These are phyloP conservation scores for Diabrotica virgifera DNA, from an alignment of 1,140 invertebrate species.

Conservation along the genomic window DNA sequence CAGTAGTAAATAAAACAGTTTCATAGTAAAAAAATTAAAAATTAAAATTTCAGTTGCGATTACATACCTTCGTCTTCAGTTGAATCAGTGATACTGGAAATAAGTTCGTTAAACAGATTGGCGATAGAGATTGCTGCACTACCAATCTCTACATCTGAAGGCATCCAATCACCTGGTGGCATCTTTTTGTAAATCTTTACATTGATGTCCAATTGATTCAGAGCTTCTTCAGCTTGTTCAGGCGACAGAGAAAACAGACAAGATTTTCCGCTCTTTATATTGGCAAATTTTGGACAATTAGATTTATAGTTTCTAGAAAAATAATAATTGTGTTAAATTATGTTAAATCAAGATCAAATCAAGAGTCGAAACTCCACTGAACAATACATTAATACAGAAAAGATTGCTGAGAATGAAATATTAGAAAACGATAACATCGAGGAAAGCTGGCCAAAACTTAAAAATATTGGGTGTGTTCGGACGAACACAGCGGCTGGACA, in stretches of 20 bases:
- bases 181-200: conserved; percentile 48
- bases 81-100: conserved; percentile 29
- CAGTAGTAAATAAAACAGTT: no score
- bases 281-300: conserved; percentile 17
- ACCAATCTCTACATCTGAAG: conserved; percentile 43
- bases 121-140: conserved; percentile 39
- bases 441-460: no score
- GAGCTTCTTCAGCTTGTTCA: conserved; percentile 35
- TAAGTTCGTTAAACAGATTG: conserved; percentile 43
- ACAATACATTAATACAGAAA: no score
- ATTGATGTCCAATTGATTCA: conserved; percentile 48
- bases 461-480: no score
- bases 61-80: background rate
- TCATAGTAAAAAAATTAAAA: no score
- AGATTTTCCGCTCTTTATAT: conserved; percentile 55
- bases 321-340: background rate
- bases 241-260: conserved; percentile 53
- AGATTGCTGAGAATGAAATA: no score
- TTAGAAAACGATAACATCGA: no score
- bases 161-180: conserved; percentile 34
- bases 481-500: no score
- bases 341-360: no score
- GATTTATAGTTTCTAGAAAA: background rate
- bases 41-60: background rate
- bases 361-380: no score